A percentile compares a stretch with the other conserved stretches of the same genome.
Conservation (phyloP, 1,140 invertebrate genomes). For the Aphidius gifuensis region DNA sequence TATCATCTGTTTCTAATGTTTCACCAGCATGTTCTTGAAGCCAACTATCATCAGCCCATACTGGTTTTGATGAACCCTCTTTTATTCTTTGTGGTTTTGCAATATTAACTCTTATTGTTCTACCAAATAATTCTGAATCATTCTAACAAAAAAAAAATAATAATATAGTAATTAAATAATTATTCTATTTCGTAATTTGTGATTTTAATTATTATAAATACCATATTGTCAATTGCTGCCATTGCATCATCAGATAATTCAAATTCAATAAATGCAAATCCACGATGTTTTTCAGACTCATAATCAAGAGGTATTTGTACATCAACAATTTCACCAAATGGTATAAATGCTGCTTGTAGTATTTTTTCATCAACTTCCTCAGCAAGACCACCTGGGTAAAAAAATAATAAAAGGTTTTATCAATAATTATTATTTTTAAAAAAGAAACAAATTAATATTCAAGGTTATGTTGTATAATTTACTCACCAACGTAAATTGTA, state of each 20-base stretch:
- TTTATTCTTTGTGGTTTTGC: slow-evolving; percentile 95
- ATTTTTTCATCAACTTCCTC: slow-evolving; percentile 98
- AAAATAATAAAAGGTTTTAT: slow-evolving; percentile 20
- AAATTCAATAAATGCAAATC: slow-evolving; percentile 98
- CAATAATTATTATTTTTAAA: neutral
- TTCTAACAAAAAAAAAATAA: slow-evolving; percentile 65
- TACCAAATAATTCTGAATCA: slow-evolving; percentile 95
- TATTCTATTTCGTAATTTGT: slow-evolving; percentile 3
- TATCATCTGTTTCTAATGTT: slow-evolving; percentile 64
- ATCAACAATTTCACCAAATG: slow-evolving; percentile 96
- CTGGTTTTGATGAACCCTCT: slow-evolving; percentile 88
- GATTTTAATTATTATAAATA: slow-evolving; percentile 46
- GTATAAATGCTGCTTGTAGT: slow-evolving; percentile 93
- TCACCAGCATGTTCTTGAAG: slow-evolving; percentile 90
- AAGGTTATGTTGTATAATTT: no score
- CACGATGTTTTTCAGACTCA: slow-evolving; percentile 94
- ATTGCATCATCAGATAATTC: slow-evolving; percentile 92
- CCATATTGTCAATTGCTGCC: slow-evolving; percentile 99
- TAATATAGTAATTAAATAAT: slow-evolving; percentile 3
- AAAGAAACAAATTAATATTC: no score
- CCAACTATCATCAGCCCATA: slow-evolving; percentile 98
- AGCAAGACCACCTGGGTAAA: slow-evolving; percentile 76
- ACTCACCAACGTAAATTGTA: no score
- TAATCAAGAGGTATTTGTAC: slow-evolving; percentile 98
- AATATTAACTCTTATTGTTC: slow-evolving; percentile 94